Evolutionary conservation across 2,797 vertebrate genomes (phyloP).

Genomic region (Erpetoichthys calabaricus): DNA sequence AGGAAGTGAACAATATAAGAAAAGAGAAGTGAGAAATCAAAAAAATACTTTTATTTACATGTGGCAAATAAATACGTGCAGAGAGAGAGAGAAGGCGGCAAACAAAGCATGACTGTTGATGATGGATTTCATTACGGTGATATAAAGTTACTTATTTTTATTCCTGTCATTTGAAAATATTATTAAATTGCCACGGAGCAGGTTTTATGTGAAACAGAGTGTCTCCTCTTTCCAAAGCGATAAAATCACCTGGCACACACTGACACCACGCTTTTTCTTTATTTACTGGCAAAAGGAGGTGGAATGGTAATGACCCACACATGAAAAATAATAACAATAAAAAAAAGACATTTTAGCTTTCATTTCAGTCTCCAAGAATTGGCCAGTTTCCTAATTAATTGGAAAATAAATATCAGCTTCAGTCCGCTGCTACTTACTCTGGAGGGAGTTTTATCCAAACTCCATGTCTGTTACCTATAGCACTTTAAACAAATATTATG

Average conservation of each 20-base stretch:
- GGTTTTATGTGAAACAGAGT: slow-evolving; percentile 53
- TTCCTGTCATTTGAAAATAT: slow-evolving; percentile 31
- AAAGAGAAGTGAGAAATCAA: too few species aligned
- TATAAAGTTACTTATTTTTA: slow-evolving; percentile 29
- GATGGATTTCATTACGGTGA: slow-evolving; percentile 16
- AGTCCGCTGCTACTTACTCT: background rate
- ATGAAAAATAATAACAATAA: slow-evolving; percentile 27
- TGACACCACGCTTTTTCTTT: slow-evolving; percentile 46
- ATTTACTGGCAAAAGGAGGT: slow-evolving; percentile 40
- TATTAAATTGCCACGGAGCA: slow-evolving; percentile 22
- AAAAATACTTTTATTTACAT: too few species aligned
- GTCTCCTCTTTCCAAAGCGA: slow-evolving; percentile 52
- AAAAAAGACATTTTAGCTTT: slow-evolving; percentile 29
- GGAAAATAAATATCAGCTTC: slow-evolving; percentile 6
- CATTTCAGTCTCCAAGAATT: slow-evolving; percentile 19
- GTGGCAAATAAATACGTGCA: too few species aligned
- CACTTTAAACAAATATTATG: too few species aligned
- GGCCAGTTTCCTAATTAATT: slow-evolving; percentile 16
- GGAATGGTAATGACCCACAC: slow-evolving; percentile 39
- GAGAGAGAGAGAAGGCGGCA: too few species aligned
- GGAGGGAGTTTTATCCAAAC: background rate
- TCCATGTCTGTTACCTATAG: background rate
- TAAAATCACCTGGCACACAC: slow-evolving; percentile 64
- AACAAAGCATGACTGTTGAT: slow-evolving; percentile 7
- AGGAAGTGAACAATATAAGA: too few species aligned